Conservation (phyloP, 30 jellyfish, hydroid and myxozoan species). For the Aurelia sp. region DNA sequence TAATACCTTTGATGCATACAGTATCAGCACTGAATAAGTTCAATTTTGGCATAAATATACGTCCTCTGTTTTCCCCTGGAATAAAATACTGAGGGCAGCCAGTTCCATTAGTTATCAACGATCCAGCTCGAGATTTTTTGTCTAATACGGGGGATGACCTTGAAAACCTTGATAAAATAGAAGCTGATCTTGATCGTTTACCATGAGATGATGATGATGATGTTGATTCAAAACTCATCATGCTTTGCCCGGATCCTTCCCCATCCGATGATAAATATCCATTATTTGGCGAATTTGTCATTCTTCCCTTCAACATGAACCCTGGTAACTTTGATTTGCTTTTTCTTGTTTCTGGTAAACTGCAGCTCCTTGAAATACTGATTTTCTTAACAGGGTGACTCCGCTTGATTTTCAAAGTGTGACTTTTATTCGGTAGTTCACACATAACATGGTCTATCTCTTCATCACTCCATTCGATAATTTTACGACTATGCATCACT, state of each 20-base stretch:
- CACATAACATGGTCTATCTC: conserved; percentile 50
- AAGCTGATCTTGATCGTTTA: conserved; percentile 56
- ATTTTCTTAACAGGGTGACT: background rate
- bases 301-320: conserved; percentile 9
- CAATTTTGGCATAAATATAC: conserved; percentile 54
- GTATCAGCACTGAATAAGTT: conserved; percentile 65
- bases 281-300: conserved; percentile 1
- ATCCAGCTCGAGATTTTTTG: conserved; percentile 61
- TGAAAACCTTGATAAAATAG: conserved; percentile 47
- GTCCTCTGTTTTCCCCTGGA: conserved; percentile 83
- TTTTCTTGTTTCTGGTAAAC: conserved; percentile 51
- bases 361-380: conserved; percentile 26
- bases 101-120: conserved; percentile 43
- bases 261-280: conserved; percentile 30
- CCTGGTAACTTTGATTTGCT: conserved; percentile 41
- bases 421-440: conserved; percentile 32
- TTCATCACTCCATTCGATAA: conserved; percentile 45
- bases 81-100: conserved; percentile 83
- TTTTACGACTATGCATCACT: background rate
- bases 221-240: conserved; percentile 63
- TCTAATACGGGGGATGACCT: conserved; percentile 63
- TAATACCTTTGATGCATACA: conserved; percentile 76
- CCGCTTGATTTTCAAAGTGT: background rate
- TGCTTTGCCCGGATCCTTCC: conserved; percentile 74
- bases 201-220: conserved; percentile 52